A percentile compares a stretch with the other conserved stretches of the same genome.
Evolutionary conservation across 2,113 vertebrate species (phyloP).

Genomic region (Lophotis ruficrista): DNA sequence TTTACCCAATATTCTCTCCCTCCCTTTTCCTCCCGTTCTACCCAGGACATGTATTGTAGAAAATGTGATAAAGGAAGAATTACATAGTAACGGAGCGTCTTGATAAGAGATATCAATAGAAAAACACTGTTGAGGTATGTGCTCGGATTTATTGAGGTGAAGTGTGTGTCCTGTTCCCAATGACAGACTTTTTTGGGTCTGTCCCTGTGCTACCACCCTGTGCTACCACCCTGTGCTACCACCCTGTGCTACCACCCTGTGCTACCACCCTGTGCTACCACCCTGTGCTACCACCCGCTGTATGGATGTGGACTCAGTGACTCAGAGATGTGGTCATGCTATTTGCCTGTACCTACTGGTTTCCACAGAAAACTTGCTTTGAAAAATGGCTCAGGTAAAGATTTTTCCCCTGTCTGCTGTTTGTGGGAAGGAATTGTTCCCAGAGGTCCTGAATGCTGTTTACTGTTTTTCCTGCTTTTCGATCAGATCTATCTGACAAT

Average conservation of each 20-base stretch:
- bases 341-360: not conserved
- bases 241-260: too few species aligned
- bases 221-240: too few species aligned
- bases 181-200: not conserved
- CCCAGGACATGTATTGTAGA: fast-evolving
- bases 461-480: conserved; percentile 16
- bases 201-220: too few species aligned
- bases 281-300: too few species aligned
- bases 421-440: not conserved
- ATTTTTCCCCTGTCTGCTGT: not conserved
- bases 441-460: conserved; percentile 3
- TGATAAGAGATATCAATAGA: not conserved
- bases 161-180: not conserved
- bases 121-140: not conserved
- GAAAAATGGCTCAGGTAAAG: not conserved
- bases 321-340: not conserved
- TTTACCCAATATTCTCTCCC: not conserved
- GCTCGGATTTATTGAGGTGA: not conserved
- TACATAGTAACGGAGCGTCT: not conserved
- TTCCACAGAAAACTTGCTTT: not conserved
- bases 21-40: not conserved
- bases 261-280: too few species aligned
- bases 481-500: not conserved
- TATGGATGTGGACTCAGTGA: not conserved
- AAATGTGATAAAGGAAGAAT: not conserved